Conservation (phyloP, 2,888 invertebrate species). For the Temnothorax unifasciatus region DNA sequence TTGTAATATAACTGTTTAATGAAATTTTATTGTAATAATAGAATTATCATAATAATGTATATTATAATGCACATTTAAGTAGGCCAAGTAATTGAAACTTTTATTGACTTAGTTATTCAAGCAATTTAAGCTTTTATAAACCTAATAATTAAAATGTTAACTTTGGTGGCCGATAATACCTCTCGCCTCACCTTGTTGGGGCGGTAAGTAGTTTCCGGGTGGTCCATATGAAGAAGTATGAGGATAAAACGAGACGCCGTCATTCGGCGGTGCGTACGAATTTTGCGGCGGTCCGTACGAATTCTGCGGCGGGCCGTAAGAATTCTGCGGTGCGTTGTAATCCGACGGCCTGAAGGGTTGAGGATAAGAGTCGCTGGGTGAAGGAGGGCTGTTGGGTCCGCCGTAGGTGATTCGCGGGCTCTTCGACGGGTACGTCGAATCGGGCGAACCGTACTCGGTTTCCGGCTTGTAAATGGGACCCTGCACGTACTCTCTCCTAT, state of each 20-base stretch:
- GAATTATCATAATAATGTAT: neutral
- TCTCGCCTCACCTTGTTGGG: conserved; percentile 83
- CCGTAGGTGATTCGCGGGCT: conserved; percentile 83
- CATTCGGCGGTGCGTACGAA: conserved; percentile 79
- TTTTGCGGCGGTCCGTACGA: conserved; percentile 70
- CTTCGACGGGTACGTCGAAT: conserved; percentile 81
- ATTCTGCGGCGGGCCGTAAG: conserved; percentile 72
- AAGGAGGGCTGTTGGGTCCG: conserved; percentile 31
- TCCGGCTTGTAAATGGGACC: conserved; percentile 73
- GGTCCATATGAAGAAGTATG: conserved; percentile 39
- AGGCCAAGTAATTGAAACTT: neutral
- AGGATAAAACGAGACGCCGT: neutral
- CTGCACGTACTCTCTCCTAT: conserved; percentile 76
- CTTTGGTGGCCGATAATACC: conserved; percentile 68
- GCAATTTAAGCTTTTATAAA: no score
- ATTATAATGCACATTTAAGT: neutral
- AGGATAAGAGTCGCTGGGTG: conserved; percentile 75
- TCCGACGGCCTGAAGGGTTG: conserved; percentile 71
- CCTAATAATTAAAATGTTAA: neutral
- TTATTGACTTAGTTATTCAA: no score
- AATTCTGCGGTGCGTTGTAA: conserved; percentile 60
- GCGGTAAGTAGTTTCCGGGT: conserved; percentile 56
- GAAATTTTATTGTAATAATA: neutral
- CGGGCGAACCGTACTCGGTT: conserved; percentile 71
- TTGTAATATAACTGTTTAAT: neutral